phyloP scores from a whole-genome alignment of 2,797 vertebrate species.

The Pseudotriccus pelzelni region DNA sequence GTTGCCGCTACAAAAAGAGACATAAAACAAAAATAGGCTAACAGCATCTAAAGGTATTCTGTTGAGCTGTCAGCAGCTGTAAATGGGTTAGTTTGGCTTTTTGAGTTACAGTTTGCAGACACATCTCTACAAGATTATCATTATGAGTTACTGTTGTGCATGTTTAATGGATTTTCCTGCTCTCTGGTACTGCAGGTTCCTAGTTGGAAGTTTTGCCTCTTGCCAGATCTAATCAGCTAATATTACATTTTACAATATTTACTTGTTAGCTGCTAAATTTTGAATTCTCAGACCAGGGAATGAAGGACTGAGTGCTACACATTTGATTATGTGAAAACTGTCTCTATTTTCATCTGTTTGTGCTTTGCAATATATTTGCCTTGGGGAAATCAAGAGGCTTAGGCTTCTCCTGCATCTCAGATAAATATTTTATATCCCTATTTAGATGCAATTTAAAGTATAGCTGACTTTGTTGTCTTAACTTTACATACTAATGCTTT shows the following conservation, averaged over 20 bases:
- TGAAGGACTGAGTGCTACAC: background rate
- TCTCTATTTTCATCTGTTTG: constrained; percentile 19
- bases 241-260: constrained; percentile 19
- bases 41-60: constrained; percentile 43
- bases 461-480: background rate
- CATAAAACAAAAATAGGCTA: constrained; percentile 52
- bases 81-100: constrained; percentile 60
- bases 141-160: constrained; percentile 30
- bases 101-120: constrained; percentile 52
- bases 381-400: constrained; percentile 26
- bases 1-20: constrained; percentile 9
- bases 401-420: background rate
- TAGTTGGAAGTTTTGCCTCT: background rate
- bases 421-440: background rate
- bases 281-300: constrained; percentile 2
- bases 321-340: constrained; percentile 32
- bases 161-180: constrained; percentile 28
- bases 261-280: constrained; percentile 20
- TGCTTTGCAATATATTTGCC: background rate
- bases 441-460: constrained; percentile 17
- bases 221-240: constrained; percentile 20
- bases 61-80: constrained; percentile 32
- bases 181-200: background rate
- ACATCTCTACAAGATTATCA: constrained; percentile 48
- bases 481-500: background rate